Evolutionary conservation across 2,888 invertebrate species (phyloP).

Genomic region (Automeris io): DNA sequence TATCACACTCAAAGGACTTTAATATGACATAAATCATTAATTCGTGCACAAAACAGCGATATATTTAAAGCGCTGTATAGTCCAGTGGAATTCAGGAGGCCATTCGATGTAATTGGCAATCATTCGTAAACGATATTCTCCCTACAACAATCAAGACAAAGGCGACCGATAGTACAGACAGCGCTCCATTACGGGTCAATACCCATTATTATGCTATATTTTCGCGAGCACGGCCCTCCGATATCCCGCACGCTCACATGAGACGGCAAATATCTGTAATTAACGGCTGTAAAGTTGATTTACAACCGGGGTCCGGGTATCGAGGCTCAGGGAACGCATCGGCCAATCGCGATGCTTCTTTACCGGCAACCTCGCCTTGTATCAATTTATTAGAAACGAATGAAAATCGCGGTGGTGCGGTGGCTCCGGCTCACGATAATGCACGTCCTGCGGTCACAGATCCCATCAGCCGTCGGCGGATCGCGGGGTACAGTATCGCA

Average conservation of each 20-base stretch:
- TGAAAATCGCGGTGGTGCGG: conserved; percentile 67
- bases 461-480: conserved; percentile 56
- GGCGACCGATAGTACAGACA: conserved; percentile 73
- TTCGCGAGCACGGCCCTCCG: conserved; percentile 72
- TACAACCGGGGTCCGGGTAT: conserved; percentile 67
- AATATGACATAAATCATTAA: conserved; percentile 69
- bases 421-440: conserved; percentile 64
- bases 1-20: conserved; percentile 37
- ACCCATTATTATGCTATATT: conserved; percentile 77
- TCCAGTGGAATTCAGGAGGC: conserved; percentile 66
- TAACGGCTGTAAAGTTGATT: conserved; percentile 77
- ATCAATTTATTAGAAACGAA: conserved; percentile 76
- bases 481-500: conserved; percentile 64
- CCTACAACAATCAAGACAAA: conserved; percentile 73
- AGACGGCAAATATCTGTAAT: conserved; percentile 77
- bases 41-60: conserved; percentile 51
- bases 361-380: conserved; percentile 49
- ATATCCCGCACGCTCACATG: conserved; percentile 69
- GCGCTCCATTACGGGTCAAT: conserved; percentile 74
- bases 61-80: conserved; percentile 61
- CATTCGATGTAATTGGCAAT: conserved; percentile 76
- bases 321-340: conserved; percentile 61
- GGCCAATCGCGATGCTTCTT: conserved; percentile 55
- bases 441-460: conserved; percentile 63
- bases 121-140: conserved; percentile 70